Percentiles rank a stretch among this genome's conserved stretches.
These are phyloP conservation scores for Lucilia sericata DNA, from an alignment of 1,140 invertebrate species.

Conservation along the genomic window DNA sequence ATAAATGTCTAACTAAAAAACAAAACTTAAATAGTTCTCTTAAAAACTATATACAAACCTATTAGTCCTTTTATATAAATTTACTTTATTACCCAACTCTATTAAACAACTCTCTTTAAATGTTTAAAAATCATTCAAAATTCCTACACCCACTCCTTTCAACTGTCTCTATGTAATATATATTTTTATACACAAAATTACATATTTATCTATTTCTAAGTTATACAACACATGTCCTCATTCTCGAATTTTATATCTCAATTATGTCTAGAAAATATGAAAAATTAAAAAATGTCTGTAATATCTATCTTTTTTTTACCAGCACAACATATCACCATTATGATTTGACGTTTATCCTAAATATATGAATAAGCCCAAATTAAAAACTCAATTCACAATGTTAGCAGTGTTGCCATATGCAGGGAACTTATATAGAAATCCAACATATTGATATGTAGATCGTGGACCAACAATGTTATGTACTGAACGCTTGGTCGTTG, in stretches of 20 bases:
- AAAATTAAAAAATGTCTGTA: constrained; percentile 37
- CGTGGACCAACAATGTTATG: no score
- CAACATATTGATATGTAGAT: no score
- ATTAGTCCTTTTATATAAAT: no score
- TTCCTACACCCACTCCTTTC: no score
- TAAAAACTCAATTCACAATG: constrained; percentile 34
- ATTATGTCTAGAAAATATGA: constrained; percentile 32
- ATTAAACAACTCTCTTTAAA: no score
- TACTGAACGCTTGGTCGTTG: no score
- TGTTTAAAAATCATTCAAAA: no score
- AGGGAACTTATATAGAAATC: no score
- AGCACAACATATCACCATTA: constrained; percentile 38
- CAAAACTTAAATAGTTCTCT: no score
- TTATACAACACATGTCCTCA: not conserved
- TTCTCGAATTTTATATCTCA: constrained; percentile 6
- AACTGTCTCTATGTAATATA: not conserved
- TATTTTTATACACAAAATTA: not conserved
- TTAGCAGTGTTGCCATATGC: not conserved
- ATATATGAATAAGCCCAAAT: constrained; percentile 39
- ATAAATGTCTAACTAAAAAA: not conserved
- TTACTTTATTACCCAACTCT: no score
- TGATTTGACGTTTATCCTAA: constrained; percentile 41
- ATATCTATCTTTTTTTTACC: not conserved
- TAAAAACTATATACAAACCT: no score
- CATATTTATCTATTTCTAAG: not conserved